phyloP scores from a whole-genome alignment of 2,113 vertebrate species.

The Pseudopodoces humilis region DNA sequence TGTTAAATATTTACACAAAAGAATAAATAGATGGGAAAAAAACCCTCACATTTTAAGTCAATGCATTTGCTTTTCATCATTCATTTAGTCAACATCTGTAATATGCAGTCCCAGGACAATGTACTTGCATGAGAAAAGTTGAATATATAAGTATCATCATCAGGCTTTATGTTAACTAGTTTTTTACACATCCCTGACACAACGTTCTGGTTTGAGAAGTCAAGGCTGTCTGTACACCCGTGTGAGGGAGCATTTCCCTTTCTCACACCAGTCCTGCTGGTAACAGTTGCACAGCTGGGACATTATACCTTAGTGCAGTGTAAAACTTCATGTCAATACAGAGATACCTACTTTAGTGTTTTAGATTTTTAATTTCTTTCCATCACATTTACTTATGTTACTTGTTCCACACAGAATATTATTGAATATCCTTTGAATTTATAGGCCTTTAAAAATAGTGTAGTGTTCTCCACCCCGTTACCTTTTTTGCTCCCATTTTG shows the following conservation, averaged over 20 bases:
- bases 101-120: neutral
- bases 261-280: neutral
- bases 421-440: neutral
- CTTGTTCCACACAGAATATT: neutral
- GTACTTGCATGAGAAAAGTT: neutral
- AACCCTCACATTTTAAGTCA: neutral
- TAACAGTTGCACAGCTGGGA: neutral
- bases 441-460: neutral
- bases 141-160: neutral
- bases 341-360: neutral
- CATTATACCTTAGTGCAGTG: neutral
- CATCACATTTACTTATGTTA: neutral
- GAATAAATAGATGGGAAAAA: neutral
- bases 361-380: neutral
- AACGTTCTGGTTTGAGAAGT: neutral
- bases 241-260: neutral
- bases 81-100: neutral
- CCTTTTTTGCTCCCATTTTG: neutral
- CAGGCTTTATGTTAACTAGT: neutral
- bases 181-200: neutral
- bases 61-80: neutral
- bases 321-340: neutral
- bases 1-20: neutral
- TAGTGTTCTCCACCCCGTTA: neutral
- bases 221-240: fast-evolving